Evolutionary conservation across 2,888 invertebrate species (phyloP), one percentile per base, ranked within the genome.

Genomic region (Pelosia muscerda): DNA sequence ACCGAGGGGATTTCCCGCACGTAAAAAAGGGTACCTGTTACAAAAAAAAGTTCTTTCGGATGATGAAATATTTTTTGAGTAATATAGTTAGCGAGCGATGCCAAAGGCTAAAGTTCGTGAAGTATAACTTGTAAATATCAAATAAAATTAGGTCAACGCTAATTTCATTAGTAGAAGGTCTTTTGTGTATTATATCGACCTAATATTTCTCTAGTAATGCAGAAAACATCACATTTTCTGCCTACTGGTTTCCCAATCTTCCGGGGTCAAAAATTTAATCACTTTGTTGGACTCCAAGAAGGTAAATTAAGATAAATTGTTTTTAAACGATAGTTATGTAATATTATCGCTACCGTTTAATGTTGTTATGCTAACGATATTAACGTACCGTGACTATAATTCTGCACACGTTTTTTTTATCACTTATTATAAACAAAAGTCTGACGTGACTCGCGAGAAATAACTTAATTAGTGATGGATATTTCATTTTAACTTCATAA

Each of bases 391-490:
- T 64, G 63, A 60, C 15, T 55, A 42, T n/a, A n/a, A n/a, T 68
- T 42, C 55, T 55, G 58, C 55, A 25, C 60, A 42, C 55, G 54
- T 66, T 63, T 63, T 74, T 66, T 77, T 49, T 55, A 68, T 63
- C 54, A 25, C 8, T 23, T 53, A 57, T 59, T 57, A 56, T 38
- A 63, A 68, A 58, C 34, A 67, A 53, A 66, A 31, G 26, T 23
- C 53, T 65, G 31, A 42, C 54, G 23, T 49, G 57, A 57, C 28
- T 19, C 49, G 28, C 31, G n/a, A 60, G 38, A 42, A 56, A 55
- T 60, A 34, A 54, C 28, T 26, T 59, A 68, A 42, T 68, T 63
- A 58, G 63, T 25, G 19, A 58, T 53, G 63, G 58, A 26, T 54
- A 63, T 53, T 49, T 53, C 22, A 54, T 26, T 22, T 25, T 54